Conservation (phyloP, 2,113 vertebrate genomes). For the Semnornis frantzii region DNA sequence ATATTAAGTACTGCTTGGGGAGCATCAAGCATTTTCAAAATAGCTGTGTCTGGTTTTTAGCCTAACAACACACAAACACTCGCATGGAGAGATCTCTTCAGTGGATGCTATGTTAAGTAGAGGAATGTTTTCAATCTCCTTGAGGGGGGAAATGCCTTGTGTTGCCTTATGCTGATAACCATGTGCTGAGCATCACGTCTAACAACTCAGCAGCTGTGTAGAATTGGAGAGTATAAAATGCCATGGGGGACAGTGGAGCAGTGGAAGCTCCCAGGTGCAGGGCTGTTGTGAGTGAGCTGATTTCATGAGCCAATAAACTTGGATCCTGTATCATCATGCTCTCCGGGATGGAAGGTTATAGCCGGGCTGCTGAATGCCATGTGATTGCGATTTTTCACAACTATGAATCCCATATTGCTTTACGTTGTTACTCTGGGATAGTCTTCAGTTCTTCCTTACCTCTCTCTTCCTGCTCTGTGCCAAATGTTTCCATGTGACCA, state of each 20-base stretch:
- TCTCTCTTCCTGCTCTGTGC: not conserved
- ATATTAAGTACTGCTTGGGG: not conserved
- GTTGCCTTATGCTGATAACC: not conserved
- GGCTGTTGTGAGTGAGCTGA: not conserved
- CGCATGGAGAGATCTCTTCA: not conserved
- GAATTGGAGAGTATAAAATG: not conserved
- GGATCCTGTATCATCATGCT: not conserved
- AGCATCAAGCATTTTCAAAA: not conserved
- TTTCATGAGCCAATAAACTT: not conserved
- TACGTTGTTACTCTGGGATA: not conserved
- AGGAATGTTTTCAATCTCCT: not conserved
- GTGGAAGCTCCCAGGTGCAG: not conserved
- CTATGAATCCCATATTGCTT: not conserved
- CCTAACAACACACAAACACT: not conserved
- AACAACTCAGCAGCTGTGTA: not conserved
- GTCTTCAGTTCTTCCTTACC: not conserved
- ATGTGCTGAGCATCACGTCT: not conserved
- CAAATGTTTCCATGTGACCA: not conserved
- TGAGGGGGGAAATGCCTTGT: not conserved
- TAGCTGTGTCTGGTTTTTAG: not conserved
- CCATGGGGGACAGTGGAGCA: not conserved
- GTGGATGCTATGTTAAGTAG: not conserved
- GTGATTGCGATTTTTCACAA: not conserved
- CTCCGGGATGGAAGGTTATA: not conserved
- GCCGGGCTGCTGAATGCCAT: not conserved